Conservation (phyloP, 2,888 invertebrate species). For the Nudaria mundana region DNA sequence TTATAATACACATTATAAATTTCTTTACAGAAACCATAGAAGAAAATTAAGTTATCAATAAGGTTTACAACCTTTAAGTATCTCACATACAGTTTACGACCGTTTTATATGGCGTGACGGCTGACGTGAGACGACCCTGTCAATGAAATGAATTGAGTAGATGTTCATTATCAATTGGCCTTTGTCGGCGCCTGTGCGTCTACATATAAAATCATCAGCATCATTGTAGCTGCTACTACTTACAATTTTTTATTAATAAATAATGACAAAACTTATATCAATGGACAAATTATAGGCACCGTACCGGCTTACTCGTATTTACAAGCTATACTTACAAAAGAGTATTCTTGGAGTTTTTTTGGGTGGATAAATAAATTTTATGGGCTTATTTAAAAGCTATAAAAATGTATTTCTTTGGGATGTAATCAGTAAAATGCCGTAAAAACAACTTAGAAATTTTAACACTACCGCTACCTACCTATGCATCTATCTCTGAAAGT, state of each 20-base stretch:
- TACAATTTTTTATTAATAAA: conserved; percentile 19
- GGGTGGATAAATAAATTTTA: too few species aligned
- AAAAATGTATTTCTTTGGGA: too few species aligned
- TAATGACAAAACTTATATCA: too few species aligned
- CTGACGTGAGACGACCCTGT: conserved; percentile 45
- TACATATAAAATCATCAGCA: conserved; percentile 22
- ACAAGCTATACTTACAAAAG: too few species aligned
- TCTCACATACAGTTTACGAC: conserved; percentile 13
- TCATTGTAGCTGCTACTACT: conserved; percentile 31
- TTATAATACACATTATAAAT: neutral
- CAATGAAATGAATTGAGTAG: conserved; percentile 56
- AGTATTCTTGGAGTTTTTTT: too few species aligned
- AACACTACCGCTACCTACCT: too few species aligned
- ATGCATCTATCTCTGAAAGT: too few species aligned
- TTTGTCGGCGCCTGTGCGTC: conserved; percentile 46
- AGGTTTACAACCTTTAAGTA: neutral
- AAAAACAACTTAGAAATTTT: too few species aligned
- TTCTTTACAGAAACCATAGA: neutral
- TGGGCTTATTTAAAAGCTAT: too few species aligned
- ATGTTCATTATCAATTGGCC: conserved; percentile 41
- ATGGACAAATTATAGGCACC: too few species aligned
- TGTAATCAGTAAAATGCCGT: too few species aligned
- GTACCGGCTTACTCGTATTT: too few species aligned
- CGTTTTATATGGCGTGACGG: conserved; percentile 22
- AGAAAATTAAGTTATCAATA: neutral